Evolutionary conservation across 2,113 vertebrate species (phyloP), one percentile per base, ranked within the genome.

Genomic region (Corythoichthys intestinalis): DNA sequence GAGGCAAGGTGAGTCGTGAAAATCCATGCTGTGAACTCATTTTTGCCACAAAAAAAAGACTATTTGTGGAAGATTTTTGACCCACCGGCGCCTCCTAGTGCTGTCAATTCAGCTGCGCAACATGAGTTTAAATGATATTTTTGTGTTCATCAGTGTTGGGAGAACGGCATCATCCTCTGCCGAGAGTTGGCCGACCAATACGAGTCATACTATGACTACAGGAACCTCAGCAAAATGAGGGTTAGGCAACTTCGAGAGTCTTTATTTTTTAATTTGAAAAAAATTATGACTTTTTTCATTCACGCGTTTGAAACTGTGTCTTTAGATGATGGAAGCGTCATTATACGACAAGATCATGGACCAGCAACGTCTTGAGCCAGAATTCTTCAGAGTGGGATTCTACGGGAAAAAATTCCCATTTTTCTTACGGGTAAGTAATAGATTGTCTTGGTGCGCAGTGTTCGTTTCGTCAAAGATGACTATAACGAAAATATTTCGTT

Each of bases 331-430:
- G 95, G 97, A 99, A 83, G 97, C 97, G 0, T 97, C 96, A 54
- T 87, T 98, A 28, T 99, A 99, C 63, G 97, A 99, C 89, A 98
- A 99, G 92, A 98, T 99, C 72, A 99, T 99, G 97, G 97, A 98
- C 89, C 97, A 99, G 79, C 97, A 98, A 69, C 91, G 97, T 56
- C 86, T 99, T 78, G 97, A 99, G 67, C 97, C 97, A 0, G 97
- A 99, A 81, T 99, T 99, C 91, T 99, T 99, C 88, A 86, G 97
- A 87, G 96, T 99, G 68, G 97, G 97, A 52, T 99, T 99, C 91
- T 99, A 99, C 49, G 97, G 97, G 8, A 98, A 98, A 77, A 99
- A 99, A 77, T 98, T 99, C 71, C 97, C 97, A 52, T 99, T 98
- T 91, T 98, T 99, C 89, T 86, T 99, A 72, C 86, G 97, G 89